Evolutionary conservation across 1,140 invertebrate species (phyloP).

Genomic region (Mesaphorura yosii): DNA sequence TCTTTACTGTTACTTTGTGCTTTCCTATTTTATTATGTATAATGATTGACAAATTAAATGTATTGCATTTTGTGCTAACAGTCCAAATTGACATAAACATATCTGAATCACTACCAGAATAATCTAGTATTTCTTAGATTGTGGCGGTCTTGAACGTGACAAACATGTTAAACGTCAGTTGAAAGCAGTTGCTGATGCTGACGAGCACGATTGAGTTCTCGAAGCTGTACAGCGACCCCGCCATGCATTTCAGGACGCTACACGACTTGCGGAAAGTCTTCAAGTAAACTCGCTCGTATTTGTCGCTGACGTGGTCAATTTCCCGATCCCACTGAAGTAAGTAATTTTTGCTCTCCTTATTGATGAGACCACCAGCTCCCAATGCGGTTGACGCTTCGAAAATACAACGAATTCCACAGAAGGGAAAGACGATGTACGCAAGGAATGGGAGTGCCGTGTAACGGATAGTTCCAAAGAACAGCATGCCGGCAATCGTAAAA

Average conservation of each 20-base stretch:
- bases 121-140: too few relatives aligned
- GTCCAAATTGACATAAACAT: too few relatives aligned
- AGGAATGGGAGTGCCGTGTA: neutral
- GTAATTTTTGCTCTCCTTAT: neutral
- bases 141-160: too few relatives aligned
- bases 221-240: conserved; percentile 11
- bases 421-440: conserved; percentile 2
- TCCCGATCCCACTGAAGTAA: neutral
- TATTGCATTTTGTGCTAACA: too few relatives aligned
- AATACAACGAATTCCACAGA: neutral
- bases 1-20: too few relatives aligned
- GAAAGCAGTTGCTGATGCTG: conserved; percentile 5
- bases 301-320: neutral
- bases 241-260: conserved; percentile 2
- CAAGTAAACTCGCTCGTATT: neutral
- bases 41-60: too few relatives aligned
- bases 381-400: conserved; percentile 2
- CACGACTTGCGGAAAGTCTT: neutral
- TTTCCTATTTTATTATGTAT: too few relatives aligned
- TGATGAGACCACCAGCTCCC: neutral
- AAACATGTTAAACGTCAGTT: conserved; percentile 2
- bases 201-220: conserved; percentile 12
- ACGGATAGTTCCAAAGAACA: neutral
- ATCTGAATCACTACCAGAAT: too few relatives aligned
- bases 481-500: neutral